Evolutionary conservation across 2,113 vertebrate species (phyloP), one percentile per base, ranked within the genome.

Genomic region (Semicossyphus pulcher): DNA sequence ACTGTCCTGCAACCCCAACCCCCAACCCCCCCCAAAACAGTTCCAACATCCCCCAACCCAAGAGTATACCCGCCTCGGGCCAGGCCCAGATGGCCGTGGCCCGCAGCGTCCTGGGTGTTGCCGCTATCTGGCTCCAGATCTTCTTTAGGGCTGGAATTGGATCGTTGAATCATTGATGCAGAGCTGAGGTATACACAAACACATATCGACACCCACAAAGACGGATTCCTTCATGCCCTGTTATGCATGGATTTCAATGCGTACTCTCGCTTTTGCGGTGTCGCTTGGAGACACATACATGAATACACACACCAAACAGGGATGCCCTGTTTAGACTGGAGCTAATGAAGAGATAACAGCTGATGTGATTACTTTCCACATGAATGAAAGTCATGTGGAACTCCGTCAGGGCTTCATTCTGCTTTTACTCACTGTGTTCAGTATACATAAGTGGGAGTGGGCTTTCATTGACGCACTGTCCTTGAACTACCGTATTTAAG

Each of bases 341-440:
- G 93, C 91, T 95, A 95, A 96, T 96, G 95, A 96, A 95, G 95
- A 96, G 94, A 94, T 95, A 95, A 94, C 94, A 94, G 94, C 94
- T 95, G 96, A 96, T 95, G 95, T 95, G 93, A 95, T 96, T 95
- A 93, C 88, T 91, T 94, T 95, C 93, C 94, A 94, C 93, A 78
- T 78, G 85, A 89, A 45, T 36, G 72, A 70, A n/a, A n/a, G n/a
- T n/a, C n/a, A n/a, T n/a, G n/a, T n/a, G n/a, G n/a, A n/a, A 73
- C 61, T 34, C 32, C 21, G 69, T 74, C 57, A 16, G 29, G 3
- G 62, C 61, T 78, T n/a, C 73, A 45, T 57, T 37, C 41, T 28
- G 11, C 28, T 36, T 64, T 66, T 52, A 71, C 37, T 67, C 48
- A 20, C 57, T 18, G 18, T 3, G 11, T 60, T 60, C 53, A 56